These are phyloP conservation scores for Psix sp. DNA, from an alignment of 1,140 invertebrate genomes.

Conservation along the genomic window DNA sequence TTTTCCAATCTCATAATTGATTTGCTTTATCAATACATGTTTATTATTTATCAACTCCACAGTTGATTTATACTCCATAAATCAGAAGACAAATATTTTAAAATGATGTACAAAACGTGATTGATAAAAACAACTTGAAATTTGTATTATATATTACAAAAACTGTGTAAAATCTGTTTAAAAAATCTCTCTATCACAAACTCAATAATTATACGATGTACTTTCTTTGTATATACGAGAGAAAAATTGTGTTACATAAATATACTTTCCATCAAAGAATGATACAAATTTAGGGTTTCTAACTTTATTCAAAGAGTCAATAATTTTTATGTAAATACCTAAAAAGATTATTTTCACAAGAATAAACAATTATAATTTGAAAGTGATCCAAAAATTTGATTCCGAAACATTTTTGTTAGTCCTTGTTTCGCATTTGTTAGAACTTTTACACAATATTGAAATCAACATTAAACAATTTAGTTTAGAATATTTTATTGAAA, in stretches of 20 bases:
- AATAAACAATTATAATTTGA: conserved; percentile 5
- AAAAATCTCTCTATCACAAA: conserved; percentile 27
- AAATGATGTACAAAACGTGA: conserved; percentile 25
- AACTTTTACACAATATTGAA: no score
- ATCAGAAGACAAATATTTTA: conserved; percentile 18
- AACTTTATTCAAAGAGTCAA: conserved; percentile 2
- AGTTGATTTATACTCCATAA: no score
- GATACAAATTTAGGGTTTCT: conserved; percentile 10
- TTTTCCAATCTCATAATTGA: no score
- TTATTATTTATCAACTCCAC: no score
- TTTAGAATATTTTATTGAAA: no score
- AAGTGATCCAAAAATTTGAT: no score
- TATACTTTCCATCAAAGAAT: conserved; percentile 9
- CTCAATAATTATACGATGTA: conserved; percentile 15
- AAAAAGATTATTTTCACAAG: not conserved
- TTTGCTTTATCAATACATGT: no score
- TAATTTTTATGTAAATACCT: conserved; percentile 4
- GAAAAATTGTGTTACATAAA: conserved; percentile 12
- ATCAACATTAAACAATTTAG: no score
- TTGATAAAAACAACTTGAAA: conserved; percentile 15
- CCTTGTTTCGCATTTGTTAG: no score
- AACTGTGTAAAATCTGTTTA: conserved; percentile 30
- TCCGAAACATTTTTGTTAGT: no score
- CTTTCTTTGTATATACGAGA: conserved; percentile 26
- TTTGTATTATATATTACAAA: conserved; percentile 13